These are phyloP conservation scores for Phrynocephalus guinanensis DNA, from an alignment of 2,797 vertebrate genomes.

Conservation along the genomic window DNA sequence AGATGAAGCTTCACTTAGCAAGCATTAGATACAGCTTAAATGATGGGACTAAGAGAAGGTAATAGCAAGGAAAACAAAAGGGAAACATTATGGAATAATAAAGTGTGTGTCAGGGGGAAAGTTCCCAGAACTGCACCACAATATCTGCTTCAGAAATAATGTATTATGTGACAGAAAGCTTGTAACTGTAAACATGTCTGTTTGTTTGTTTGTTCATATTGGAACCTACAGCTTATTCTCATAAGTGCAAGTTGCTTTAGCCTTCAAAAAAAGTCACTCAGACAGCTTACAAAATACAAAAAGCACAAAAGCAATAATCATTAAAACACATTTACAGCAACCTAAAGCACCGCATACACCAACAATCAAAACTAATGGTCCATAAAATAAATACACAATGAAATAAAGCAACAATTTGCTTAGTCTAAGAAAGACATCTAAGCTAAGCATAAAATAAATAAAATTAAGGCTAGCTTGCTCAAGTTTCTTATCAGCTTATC, in stretches of 20 bases:
- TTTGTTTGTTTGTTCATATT: background rate
- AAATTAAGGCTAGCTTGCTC: conserved; percentile 14
- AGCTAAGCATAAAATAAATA: no score
- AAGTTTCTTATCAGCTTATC: conserved; percentile 24
- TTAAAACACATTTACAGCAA: background rate
- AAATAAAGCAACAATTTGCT: background rate
- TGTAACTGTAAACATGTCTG: background rate
- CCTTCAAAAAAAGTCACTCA: background rate
- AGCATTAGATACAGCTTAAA: rapidly evolving
- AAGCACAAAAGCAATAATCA: background rate
- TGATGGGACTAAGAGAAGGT: background rate
- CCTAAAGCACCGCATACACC: background rate
- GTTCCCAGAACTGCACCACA: background rate
- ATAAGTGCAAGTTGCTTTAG: background rate
- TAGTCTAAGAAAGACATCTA: no score
- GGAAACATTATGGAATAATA: background rate
- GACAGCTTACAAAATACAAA: background rate
- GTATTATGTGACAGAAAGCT: conserved; percentile 21
- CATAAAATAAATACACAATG: background rate
- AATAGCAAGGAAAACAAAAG: background rate
- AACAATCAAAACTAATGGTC: no score
- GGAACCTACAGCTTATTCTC: background rate
- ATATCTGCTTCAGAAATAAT: conserved; percentile 23
- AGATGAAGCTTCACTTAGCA: background rate
- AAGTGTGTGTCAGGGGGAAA: background rate